phyloP scores from a whole-genome alignment of 2,113 vertebrate genomes.

The Pelecanoides urinatrix region DNA sequence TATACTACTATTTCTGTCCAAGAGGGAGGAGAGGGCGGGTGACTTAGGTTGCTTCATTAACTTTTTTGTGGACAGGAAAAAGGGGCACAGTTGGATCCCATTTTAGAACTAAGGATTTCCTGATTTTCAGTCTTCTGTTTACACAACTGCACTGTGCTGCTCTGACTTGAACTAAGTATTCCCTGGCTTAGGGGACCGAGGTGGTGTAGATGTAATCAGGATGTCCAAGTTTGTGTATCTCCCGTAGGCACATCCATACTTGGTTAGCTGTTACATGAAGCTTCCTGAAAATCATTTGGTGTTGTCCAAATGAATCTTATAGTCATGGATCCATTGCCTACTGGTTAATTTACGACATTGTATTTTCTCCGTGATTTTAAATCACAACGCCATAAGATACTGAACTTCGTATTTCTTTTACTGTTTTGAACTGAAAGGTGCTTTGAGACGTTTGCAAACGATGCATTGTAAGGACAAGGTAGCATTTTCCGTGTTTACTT shows the following conservation, averaged over 20 bases:
- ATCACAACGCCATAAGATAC: neutral
- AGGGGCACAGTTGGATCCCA: slow-evolving; percentile 39
- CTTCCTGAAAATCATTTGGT: neutral
- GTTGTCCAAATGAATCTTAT: neutral
- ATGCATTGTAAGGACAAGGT: neutral
- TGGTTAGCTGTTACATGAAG: neutral
- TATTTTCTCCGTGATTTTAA: neutral
- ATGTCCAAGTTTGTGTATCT: neutral
- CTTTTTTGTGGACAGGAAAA: slow-evolving; percentile 42
- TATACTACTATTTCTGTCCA: neutral
- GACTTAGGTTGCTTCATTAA: slow-evolving; percentile 37
- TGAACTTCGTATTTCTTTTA: neutral
- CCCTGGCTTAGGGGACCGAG: neutral
- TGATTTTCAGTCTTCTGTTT: slow-evolving; percentile 35
- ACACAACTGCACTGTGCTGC: slow-evolving; percentile 15
- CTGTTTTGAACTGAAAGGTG: neutral
- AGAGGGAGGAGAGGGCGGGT: neutral
- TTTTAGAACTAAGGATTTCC: slow-evolving; percentile 44
- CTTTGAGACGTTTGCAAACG: neutral
- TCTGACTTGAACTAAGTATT: neutral
- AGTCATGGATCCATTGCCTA: neutral
- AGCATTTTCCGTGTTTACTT: slow-evolving; percentile 13
- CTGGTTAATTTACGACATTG: neutral
- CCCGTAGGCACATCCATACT: neutral
- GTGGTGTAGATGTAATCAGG: neutral